phyloP scores from a whole-genome alignment of 53 echinoderm and acorn worm genomes.

The Holothuria scabra region DNA sequence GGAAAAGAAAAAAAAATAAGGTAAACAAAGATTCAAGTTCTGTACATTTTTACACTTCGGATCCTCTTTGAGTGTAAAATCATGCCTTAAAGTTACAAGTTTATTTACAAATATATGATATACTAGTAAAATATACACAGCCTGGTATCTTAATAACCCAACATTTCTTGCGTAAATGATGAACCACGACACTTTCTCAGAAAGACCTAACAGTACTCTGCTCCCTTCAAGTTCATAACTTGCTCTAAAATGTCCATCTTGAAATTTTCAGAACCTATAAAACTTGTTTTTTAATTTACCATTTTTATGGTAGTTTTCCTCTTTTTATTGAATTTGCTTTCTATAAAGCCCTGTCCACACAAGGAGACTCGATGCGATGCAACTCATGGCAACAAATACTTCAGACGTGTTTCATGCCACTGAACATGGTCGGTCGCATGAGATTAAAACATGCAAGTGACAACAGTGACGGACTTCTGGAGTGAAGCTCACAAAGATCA shows the following conservation, averaged over 20 bases:
- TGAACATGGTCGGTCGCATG: too few species aligned
- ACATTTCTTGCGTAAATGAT: slow-evolving; percentile 18
- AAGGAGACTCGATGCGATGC: too few species aligned
- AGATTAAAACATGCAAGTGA: too few species aligned
- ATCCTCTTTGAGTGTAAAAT: not conserved
- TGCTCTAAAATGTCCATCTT: slow-evolving; percentile 9
- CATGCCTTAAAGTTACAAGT: slow-evolving; percentile 17
- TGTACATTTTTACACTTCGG: slow-evolving; percentile 7
- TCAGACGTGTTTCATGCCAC: too few species aligned
- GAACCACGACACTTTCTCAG: slow-evolving; percentile 52
- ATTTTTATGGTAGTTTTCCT: too few species aligned
- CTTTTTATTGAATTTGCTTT: too few species aligned
- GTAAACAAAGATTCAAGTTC: not conserved
- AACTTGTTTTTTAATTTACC: too few species aligned
- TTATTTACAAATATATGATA: slow-evolving; percentile 36
- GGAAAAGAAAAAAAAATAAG: not conserved
- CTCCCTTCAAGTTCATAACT: slow-evolving; percentile 20
- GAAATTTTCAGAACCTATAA: too few species aligned
- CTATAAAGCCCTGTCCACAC: too few species aligned
- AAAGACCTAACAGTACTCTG: slow-evolving; percentile 49
- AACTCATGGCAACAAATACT: too few species aligned
- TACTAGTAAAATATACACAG: slow-evolving; percentile 38
- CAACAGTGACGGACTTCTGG: too few species aligned
- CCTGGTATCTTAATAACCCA: slow-evolving; percentile 12
- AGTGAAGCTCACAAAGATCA: too few species aligned